Conservation (phyloP, 30 jellyfish, hydroid and myxozoan species). For the Catostylus mosaicus region DNA sequence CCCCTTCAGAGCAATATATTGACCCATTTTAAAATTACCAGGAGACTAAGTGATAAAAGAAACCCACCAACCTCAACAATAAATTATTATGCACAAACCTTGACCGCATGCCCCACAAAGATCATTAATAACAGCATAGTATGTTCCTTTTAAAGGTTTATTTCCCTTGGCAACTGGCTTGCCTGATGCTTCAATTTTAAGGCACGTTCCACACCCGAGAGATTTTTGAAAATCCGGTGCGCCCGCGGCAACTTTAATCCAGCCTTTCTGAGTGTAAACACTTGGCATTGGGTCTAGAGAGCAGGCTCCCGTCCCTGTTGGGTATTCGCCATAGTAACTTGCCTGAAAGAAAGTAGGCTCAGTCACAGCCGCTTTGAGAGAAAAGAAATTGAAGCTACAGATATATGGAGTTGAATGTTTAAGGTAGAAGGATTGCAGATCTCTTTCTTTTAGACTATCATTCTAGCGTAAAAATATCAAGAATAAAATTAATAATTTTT, state of each 20-base stretch:
- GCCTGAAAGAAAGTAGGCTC: constrained; percentile 34
- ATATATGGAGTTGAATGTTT: background rate
- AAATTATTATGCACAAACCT: no score
- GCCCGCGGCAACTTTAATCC: constrained; percentile 94
- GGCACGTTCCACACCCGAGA: constrained; percentile 72
- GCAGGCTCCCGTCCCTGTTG: constrained; percentile 85
- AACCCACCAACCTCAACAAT: background rate
- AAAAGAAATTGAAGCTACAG: no score
- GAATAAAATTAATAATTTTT: background rate
- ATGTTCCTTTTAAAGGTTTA: constrained; percentile 59
- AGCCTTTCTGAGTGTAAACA: constrained; percentile 58
- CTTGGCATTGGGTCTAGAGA: constrained; percentile 74
- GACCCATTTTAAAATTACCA: no score
- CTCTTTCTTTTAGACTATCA: background rate
- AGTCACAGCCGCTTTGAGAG: background rate
- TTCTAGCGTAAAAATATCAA: no score
- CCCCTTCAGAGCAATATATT: no score
- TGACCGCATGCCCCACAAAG: constrained; percentile 76
- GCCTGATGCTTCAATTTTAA: constrained; percentile 73
- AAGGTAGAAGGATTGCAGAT: no score
- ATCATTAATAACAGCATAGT: constrained; percentile 68
- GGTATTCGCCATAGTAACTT: constrained; percentile 75
- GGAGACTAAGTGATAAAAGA: background rate
- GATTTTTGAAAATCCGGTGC: constrained; percentile 57
- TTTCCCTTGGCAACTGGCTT: constrained; percentile 66